Conservation (phyloP, 1,140 invertebrate genomes). For the Bradysia coprophila region DNA sequence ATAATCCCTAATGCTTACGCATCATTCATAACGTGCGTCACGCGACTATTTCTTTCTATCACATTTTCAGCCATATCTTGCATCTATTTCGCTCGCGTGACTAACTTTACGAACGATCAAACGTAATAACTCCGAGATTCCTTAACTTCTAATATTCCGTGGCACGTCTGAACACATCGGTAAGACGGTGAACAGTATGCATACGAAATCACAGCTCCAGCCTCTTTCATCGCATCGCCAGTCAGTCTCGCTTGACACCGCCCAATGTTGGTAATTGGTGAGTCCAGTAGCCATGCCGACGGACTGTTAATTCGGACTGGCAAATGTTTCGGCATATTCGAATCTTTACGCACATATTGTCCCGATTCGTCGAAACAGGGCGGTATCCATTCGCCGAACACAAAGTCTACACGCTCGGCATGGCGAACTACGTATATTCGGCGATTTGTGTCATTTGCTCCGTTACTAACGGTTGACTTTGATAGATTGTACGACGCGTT, state of each 20-base stretch:
- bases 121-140: too few species aligned
- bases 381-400: constrained; percentile 72
- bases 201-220: constrained; percentile 44
- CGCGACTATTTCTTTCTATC: too few species aligned
- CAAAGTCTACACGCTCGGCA: constrained; percentile 80
- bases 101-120: too few species aligned
- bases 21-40: too few species aligned
- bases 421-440: constrained; percentile 66
- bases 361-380: constrained; percentile 74
- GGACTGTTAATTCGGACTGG: constrained; percentile 35
- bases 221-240: constrained; percentile 55
- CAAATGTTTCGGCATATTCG: constrained; percentile 72
- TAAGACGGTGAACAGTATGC: constrained; percentile 74
- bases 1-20: too few species aligned
- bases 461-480: too few species aligned
- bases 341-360: constrained; percentile 58
- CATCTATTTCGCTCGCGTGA: too few species aligned
- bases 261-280: constrained; percentile 71
- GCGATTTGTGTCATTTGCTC: too few species aligned
- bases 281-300: constrained; percentile 57
- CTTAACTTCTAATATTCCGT: constrained; percentile 41
- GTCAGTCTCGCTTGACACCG: constrained; percentile 49
- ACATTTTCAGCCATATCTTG: too few species aligned
- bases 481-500: too few species aligned
- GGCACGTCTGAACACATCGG: constrained; percentile 79